phyloP scores from a whole-genome alignment of 2,888 invertebrate genomes.

The Tigriopus californicus region DNA sequence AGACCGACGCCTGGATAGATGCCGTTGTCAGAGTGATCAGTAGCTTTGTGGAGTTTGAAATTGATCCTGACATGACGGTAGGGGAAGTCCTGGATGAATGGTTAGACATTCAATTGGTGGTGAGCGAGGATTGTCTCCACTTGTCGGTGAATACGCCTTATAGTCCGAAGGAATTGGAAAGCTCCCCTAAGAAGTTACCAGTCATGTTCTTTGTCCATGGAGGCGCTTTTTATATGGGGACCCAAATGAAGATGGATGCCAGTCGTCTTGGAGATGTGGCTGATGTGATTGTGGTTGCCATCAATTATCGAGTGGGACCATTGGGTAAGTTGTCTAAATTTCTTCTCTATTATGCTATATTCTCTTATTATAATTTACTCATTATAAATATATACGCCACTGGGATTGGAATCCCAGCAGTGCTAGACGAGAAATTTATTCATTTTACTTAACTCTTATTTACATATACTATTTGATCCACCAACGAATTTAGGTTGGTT shows the following conservation, averaged over 20 bases:
- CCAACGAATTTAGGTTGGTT: no score
- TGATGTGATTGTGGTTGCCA: conserved; percentile 9
- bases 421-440: no score
- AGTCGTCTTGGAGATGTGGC: conserved; percentile 2
- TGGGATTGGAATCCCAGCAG: no score
- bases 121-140: conserved; percentile 10
- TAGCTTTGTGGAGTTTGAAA: background rate
- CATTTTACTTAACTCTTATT: no score
- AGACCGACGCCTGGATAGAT: no score
- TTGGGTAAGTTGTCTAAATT: no score
- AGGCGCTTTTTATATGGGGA: conserved; percentile 2
- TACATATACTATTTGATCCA: no score
- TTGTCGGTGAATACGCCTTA: conserved; percentile 1
- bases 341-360: no score
- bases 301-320: conserved; percentile 8
- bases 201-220: conserved; percentile 13
- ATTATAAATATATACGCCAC: no score
- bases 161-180: background rate
- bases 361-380: no score
- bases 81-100: background rate
- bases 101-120: background rate
- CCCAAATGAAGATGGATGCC: conserved; percentile 1
- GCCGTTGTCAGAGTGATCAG: background rate
- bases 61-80: background rate
- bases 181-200: background rate